A percentile compares a stretch with the other conserved stretches of the same genome.
Evolutionary conservation across 2,888 invertebrate species (phyloP).

Genomic region (Xylota sylvarum): DNA sequence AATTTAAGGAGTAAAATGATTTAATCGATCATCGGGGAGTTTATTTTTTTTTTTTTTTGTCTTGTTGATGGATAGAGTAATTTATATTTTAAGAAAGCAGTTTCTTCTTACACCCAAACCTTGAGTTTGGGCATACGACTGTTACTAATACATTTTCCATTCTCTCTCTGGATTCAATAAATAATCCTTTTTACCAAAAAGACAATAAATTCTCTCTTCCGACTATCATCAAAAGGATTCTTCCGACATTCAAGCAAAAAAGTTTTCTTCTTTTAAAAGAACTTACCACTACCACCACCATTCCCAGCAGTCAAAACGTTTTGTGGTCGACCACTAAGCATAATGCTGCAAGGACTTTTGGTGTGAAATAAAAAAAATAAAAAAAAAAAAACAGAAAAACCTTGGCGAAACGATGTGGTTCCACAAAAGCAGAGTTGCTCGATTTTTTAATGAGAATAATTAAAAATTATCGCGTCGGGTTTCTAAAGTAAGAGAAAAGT

Average conservation of each 20-base stretch:
- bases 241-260: background rate
- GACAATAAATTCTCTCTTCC: background rate
- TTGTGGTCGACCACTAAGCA: conserved; percentile 18
- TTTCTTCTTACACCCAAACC: too few relatives aligned
- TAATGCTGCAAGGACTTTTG: background rate
- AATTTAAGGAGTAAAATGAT: conserved; percentile 1
- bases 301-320: conserved; percentile 1
- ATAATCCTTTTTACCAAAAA: background rate
- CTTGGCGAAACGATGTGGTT: conserved; percentile 34
- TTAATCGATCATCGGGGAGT: conserved; percentile 1
- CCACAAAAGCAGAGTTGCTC: conserved; percentile 40
- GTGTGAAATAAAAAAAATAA: background rate
- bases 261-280: background rate
- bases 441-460: conserved; percentile 46
- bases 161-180: too few relatives aligned
- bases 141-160: too few relatives aligned
- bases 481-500: conserved; percentile 3
- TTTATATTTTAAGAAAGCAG: background rate
- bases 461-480: conserved; percentile 48
- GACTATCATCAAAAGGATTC: background rate
- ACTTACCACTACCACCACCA: conserved; percentile 2
- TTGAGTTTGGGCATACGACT: background rate
- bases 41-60: background rate
- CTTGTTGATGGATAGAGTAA: background rate
- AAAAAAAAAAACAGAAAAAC: conserved; percentile 10